Conservation (phyloP, 2,113 vertebrate species). For the Addax nasomaculatus region DNA sequence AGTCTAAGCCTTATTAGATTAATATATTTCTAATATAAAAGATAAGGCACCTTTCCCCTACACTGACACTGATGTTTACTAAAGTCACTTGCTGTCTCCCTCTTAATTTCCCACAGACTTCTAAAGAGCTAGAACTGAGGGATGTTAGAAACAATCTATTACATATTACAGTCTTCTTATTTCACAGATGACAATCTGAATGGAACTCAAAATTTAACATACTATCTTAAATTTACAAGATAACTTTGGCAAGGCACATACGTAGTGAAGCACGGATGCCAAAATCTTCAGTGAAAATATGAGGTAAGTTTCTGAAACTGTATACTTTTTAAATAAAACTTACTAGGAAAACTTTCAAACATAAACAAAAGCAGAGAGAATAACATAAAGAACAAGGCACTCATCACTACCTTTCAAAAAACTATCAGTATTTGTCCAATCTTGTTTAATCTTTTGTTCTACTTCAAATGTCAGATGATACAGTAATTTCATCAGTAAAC, state of each 20-base stretch:
- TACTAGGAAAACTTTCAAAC: slow-evolving; percentile 15
- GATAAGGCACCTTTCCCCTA: background rate
- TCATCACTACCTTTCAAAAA: background rate
- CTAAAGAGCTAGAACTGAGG: background rate
- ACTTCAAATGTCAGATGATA: background rate
- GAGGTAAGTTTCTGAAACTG: background rate
- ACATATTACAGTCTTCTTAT: background rate
- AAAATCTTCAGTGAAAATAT: slow-evolving; percentile 14
- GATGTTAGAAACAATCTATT: background rate
- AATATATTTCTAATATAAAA: background rate
- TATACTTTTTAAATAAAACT: background rate
- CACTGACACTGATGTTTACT: background rate
- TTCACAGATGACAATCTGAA: slow-evolving; percentile 18
- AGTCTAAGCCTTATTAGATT: background rate
- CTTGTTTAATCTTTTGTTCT: background rate
- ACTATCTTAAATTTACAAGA: background rate
- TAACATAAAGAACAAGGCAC: background rate
- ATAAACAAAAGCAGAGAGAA: background rate
- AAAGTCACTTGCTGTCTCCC: background rate
- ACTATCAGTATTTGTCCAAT: background rate
- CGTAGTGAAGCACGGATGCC: background rate
- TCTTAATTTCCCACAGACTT: background rate
- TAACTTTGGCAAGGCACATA: background rate
- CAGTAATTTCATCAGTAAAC: slow-evolving; percentile 15
- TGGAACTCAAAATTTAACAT: background rate